These are phyloP conservation scores for Amblyjoppa fuscipennis DNA, from an alignment of 2,888 invertebrate species.

Conservation along the genomic window DNA sequence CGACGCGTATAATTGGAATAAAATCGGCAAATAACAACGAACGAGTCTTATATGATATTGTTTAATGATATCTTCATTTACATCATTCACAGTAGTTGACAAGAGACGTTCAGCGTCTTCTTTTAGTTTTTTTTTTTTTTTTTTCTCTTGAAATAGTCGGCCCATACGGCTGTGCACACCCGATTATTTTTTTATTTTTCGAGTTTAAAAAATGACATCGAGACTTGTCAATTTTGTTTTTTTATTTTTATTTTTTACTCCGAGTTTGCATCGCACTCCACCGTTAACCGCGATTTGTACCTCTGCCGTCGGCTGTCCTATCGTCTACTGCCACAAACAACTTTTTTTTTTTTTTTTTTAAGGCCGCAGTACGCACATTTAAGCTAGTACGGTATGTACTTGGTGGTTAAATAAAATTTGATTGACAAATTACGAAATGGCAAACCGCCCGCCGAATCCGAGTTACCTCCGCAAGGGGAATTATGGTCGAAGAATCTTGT, in stretches of 20 bases:
- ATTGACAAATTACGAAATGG: constrained; percentile 54
- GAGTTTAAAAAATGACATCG: constrained; percentile 13
- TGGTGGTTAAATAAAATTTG: constrained; percentile 61
- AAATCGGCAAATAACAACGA: background rate
- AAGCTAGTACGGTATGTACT: constrained; percentile 65
- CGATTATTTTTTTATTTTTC: constrained; percentile 30
- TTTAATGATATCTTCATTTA: constrained; percentile 77
- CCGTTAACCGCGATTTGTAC: constrained; percentile 37
- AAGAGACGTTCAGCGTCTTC: constrained; percentile 59
- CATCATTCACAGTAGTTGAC: constrained; percentile 74
- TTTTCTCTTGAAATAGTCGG: constrained; percentile 25
- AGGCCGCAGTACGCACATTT: constrained; percentile 75
- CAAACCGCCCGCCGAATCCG: constrained; percentile 46
- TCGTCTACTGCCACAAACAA: constrained; percentile 73
- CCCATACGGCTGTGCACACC: constrained; percentile 39
- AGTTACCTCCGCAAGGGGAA: constrained; percentile 4
- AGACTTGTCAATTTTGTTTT: background rate
- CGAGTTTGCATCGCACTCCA: constrained; percentile 15
- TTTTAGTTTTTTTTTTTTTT: constrained; percentile 10
- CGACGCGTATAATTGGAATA: background rate
- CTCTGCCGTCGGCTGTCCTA: constrained; percentile 36
- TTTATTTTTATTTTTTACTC: background rate
- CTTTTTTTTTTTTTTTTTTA: constrained; percentile 67
- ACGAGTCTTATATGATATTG: constrained; percentile 69
- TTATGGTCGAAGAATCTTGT: constrained; percentile 27